Base-by-base conservation (phyloP, 2,888 invertebrate genomes). In the Caenorhabditis wallacei region DNA sequence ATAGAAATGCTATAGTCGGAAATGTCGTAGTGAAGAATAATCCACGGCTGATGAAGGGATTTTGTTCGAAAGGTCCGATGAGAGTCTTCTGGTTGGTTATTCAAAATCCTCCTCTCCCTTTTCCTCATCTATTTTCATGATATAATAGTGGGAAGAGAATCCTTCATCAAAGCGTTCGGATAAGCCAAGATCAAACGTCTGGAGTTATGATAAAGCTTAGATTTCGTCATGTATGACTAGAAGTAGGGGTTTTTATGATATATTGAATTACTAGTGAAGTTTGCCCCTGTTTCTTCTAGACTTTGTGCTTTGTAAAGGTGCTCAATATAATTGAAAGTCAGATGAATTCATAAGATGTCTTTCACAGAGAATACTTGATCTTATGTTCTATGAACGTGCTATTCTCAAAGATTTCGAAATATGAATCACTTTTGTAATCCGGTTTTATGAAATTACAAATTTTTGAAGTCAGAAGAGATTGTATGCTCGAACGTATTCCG, bases 1-100 rank as follows among this genome's bases (percentile, higher is more conserved):
- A 54, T 11, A 18, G 26, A 64, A 35, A 64, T 11, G 35, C 18
- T 48, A 35, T 35, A 64, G 24, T 20, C 11, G 30, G 30, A 40
- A 66, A 66, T 40, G 37, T 11, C 37, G 22, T 30, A 30, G 30
- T 1, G 24, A 24, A 11, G 46, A 56, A 56, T 74, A 66, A 75
- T 74, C 74, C 43, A 26, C 13, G 20, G 22, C 11, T 53, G 72
- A 72, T 72, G 72, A 59, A 56, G n/a, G 35, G 64, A 18, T 53
- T 48, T 63, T 26, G 46, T 64, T 26, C 40, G 48, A 74, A 75
- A 75, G 46, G 53, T 75, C 37, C 37, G 26, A 66, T 56, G 66
- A 57, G 56, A 57, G 66, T 75, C 75, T 75, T 75, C 75, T 46
- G 66, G 43, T 24, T 56, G 66, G 53, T 46, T 51, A 75, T 66